Conservation (phyloP, 2,888 invertebrate species). For the Rhopalosiphum nymphaeae region DNA sequence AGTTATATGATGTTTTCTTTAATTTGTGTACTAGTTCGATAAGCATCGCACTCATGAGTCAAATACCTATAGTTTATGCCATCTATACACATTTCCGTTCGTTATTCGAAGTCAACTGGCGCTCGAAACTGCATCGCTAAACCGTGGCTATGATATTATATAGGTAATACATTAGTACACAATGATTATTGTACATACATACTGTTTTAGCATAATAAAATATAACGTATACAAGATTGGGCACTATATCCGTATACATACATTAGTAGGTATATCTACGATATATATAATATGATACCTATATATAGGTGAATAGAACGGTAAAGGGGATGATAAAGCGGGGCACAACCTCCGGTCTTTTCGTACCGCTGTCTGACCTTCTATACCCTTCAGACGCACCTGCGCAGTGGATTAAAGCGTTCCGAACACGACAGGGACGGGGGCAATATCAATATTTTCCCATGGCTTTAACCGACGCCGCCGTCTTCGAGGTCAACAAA, state of each 20-base stretch:
- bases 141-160: not conserved
- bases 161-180: not conserved
- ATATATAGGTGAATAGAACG: slow-evolving; percentile 2
- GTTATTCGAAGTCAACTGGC: not conserved
- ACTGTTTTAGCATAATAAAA: not conserved
- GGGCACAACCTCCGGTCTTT: slow-evolving; percentile 49
- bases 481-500: slow-evolving; percentile 50
- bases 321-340: slow-evolving; percentile 32
- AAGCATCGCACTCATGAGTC: not conserved
- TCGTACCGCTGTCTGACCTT: slow-evolving; percentile 58
- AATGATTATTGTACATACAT: not conserved
- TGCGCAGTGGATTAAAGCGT: slow-evolving; percentile 49
- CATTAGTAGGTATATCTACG: not conserved
- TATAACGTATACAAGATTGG: not conserved
- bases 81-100: not conserved
- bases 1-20: not conserved
- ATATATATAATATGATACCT: not conserved
- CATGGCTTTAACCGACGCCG: slow-evolving; percentile 51
- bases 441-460: slow-evolving; percentile 59
- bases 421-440: slow-evolving; percentile 52
- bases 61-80: not conserved
- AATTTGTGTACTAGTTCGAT: not conserved
- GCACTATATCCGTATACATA: not conserved
- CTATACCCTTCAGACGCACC: slow-evolving; percentile 53
- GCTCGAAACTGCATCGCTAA: not conserved